A percentile compares a stretch with the other conserved stretches of the same genome.
Conservation (phyloP, 2,113 vertebrate species). For the Sapajus apella region DNA sequence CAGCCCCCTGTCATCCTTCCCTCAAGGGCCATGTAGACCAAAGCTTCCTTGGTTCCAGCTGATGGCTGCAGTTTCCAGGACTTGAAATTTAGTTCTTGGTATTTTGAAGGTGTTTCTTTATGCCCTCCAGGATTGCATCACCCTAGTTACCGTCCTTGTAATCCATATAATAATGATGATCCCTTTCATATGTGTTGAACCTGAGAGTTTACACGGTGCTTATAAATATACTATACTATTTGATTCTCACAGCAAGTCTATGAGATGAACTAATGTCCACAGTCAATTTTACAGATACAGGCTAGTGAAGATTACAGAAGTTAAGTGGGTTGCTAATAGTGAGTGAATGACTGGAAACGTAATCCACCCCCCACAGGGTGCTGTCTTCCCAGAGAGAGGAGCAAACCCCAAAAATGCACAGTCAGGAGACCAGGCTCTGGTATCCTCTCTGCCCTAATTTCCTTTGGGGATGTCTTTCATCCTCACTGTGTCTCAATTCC, state of each 20-base stretch:
- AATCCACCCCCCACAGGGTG: accelerated
- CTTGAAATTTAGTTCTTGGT: background rate
- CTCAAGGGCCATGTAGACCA: background rate
- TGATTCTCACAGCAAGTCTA: background rate
- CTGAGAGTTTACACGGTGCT: background rate
- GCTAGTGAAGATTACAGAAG: background rate
- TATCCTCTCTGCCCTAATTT: background rate
- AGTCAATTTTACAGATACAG: background rate
- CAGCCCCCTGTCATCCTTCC: background rate
- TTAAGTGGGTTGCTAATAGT: background rate
- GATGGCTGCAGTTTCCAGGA: background rate
- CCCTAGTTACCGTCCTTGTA: background rate
- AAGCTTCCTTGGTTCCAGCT: background rate
- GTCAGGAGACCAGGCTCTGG: background rate
- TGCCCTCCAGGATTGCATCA: background rate
- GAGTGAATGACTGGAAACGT: background rate
- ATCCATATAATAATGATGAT: background rate
- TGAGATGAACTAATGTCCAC: background rate
- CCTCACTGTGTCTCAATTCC: background rate
- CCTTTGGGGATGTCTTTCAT: background rate
- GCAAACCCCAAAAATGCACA: background rate
- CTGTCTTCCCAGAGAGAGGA: background rate
- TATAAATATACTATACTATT: background rate
- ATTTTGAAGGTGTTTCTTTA: background rate
- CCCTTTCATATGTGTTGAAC: background rate